phyloP scores from a whole-genome alignment of 1,140 invertebrate genomes.

The Microplitis demolitor region DNA sequence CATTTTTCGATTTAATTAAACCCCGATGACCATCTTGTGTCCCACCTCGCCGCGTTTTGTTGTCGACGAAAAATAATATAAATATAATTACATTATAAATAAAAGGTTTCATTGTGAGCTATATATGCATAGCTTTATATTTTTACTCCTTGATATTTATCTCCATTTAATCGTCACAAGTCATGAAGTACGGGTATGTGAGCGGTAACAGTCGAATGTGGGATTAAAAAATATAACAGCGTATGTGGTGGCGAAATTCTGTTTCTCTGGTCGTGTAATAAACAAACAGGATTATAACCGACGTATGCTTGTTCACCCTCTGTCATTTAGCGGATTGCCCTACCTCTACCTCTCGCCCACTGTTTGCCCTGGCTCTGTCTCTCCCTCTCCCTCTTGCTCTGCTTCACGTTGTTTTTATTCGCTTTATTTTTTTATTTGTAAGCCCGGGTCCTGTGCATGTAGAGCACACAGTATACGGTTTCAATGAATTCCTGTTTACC shows the following conservation, averaged over 20 bases:
- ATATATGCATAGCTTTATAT: slow-evolving; percentile 2
- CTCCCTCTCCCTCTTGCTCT: background rate
- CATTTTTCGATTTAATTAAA: slow-evolving; percentile 58
- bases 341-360: background rate
- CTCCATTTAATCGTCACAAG: no score
- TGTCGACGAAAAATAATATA: background rate
- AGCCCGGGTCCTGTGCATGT: background rate
- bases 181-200: no score
- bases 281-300: slow-evolving; percentile 44
- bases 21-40: slow-evolving; percentile 48
- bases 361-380: background rate
- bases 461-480: background rate
- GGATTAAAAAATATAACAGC: no score
- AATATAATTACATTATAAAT: background rate
- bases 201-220: no score
- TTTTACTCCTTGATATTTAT: no score
- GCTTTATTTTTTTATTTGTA: slow-evolving; percentile 2
- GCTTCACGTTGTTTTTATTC: background rate
- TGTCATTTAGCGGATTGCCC: slow-evolving; percentile 31
- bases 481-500: slow-evolving; percentile 5
- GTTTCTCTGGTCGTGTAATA: slow-evolving; percentile 39
- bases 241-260: slow-evolving; percentile 26
- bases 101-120: background rate
- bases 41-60: slow-evolving; percentile 37
- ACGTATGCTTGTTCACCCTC: slow-evolving; percentile 17